Evolutionary conservation across 2,113 vertebrate species (phyloP).

Genomic region (Paradisaea rubra): DNA sequence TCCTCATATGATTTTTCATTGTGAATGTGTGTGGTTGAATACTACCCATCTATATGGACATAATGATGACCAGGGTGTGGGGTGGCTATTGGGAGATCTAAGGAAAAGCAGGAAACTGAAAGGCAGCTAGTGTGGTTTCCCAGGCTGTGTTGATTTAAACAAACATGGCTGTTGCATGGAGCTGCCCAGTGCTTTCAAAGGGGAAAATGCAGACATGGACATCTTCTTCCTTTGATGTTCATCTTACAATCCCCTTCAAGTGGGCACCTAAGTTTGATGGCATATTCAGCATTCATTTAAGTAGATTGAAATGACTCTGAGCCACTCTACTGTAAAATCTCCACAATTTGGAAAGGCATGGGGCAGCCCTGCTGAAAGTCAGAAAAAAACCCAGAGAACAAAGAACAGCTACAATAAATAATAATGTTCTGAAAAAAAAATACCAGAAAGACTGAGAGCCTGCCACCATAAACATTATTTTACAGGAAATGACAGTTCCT

Average conservation of each 20-base stretch:
- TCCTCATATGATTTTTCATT: not conserved
- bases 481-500: conserved; percentile 61
- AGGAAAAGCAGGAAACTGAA: not conserved
- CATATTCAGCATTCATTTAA: not conserved
- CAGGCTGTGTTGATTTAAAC: not conserved
- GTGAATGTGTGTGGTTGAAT: not conserved
- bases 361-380: not conserved
- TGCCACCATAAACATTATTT: conserved; percentile 56
- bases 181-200: not conserved
- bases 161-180: not conserved
- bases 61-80: not conserved
- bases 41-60: not conserved
- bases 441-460: conserved; percentile 26
- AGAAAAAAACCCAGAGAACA: not conserved
- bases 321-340: not conserved
- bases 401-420: conserved; percentile 45
- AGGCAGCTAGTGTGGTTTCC: not conserved
- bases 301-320: not conserved
- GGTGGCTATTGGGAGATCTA: not conserved
- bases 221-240: not conserved
- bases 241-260: not conserved
- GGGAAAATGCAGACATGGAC: not conserved
- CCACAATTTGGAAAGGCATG: not conserved
- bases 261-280: not conserved
- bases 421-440: not conserved